These are phyloP conservation scores for Carollia perspicillata DNA, from an alignment of 2,113 vertebrate species.

Conservation along the genomic window DNA sequence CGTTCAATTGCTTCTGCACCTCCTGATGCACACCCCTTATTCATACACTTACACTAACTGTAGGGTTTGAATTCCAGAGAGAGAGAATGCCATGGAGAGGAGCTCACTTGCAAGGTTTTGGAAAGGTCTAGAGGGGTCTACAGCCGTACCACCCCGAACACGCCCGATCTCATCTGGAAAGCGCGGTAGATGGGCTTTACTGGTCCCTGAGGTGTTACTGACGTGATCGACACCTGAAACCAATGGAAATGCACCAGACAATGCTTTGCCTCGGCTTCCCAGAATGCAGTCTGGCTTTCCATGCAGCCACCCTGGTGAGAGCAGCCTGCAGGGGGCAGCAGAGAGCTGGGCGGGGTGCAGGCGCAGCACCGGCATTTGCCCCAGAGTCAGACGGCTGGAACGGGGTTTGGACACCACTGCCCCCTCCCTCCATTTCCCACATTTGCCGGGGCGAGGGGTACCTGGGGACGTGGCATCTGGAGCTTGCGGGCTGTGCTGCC, in stretches of 20 bases:
- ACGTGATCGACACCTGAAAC: neutral
- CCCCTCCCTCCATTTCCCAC: neutral
- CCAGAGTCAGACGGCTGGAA: neutral
- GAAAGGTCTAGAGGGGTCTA: too few relatives aligned
- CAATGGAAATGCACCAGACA: too few relatives aligned
- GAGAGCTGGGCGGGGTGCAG: neutral
- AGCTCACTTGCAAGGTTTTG: rapidly evolving
- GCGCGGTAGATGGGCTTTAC: too few relatives aligned
- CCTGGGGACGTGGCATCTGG: rapidly evolving
- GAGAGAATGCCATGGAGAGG: too few relatives aligned
- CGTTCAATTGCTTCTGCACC: rapidly evolving
- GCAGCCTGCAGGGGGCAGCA: neutral
- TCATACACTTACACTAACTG: rapidly evolving
- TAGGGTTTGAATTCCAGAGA: neutral
- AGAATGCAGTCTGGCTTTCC: neutral
- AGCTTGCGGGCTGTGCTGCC: neutral
- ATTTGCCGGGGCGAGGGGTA: neutral
- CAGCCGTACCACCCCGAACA: too few relatives aligned
- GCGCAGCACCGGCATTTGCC: rapidly evolving
- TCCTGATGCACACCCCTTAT: too few relatives aligned
- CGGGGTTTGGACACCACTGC: rapidly evolving
- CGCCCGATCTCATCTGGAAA: too few relatives aligned
- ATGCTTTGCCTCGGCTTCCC: neutral
- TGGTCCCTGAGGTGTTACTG: neutral
- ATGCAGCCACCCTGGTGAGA: too few relatives aligned